Evolutionary conservation across 2,888 invertebrate genomes (phyloP).

Genomic region (Dione vanillae): DNA sequence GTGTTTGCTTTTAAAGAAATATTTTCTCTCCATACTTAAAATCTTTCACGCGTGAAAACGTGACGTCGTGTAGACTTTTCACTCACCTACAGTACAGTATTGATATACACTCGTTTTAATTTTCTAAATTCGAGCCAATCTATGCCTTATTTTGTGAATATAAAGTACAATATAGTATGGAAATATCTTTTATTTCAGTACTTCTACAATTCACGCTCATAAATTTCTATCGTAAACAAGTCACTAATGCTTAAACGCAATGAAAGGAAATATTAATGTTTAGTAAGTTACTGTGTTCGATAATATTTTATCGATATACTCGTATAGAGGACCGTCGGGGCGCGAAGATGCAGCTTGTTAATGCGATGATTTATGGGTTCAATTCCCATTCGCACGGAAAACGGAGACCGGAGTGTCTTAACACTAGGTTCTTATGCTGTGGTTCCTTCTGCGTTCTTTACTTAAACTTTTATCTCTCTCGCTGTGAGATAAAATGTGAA

Average conservation of each 20-base stretch:
- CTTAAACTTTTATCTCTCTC: too few relatives aligned
- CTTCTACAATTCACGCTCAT: slow-evolving; percentile 16
- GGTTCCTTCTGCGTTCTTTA: too few relatives aligned
- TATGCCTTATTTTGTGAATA: background rate
- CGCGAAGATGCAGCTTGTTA: too few relatives aligned
- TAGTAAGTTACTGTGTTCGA: slow-evolving; percentile 5
- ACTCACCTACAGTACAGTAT: slow-evolving; percentile 9
- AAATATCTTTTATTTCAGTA: background rate
- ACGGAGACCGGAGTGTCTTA: too few relatives aligned
- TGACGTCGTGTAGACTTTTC: slow-evolving; percentile 28
- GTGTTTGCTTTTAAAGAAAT: slow-evolving; percentile 19
- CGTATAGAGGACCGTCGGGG: too few relatives aligned
- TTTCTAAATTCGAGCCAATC: background rate
- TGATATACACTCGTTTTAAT: background rate
- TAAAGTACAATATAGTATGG: slow-evolving; percentile 14
- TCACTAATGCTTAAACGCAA: slow-evolving; percentile 32
- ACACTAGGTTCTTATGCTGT: too few relatives aligned
- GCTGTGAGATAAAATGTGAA: too few relatives aligned
- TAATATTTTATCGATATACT: slow-evolving; percentile 22
- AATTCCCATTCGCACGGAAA: too few relatives aligned
- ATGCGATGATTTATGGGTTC: too few relatives aligned
- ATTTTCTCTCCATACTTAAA: slow-evolving; percentile 11
- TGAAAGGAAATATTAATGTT: slow-evolving; percentile 32
- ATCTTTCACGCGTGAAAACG: slow-evolving; percentile 27
- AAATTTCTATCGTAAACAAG: slow-evolving; percentile 36